phyloP scores from a whole-genome alignment of 1,140 invertebrate genomes.

The Aporrectodea caliginosa region DNA sequence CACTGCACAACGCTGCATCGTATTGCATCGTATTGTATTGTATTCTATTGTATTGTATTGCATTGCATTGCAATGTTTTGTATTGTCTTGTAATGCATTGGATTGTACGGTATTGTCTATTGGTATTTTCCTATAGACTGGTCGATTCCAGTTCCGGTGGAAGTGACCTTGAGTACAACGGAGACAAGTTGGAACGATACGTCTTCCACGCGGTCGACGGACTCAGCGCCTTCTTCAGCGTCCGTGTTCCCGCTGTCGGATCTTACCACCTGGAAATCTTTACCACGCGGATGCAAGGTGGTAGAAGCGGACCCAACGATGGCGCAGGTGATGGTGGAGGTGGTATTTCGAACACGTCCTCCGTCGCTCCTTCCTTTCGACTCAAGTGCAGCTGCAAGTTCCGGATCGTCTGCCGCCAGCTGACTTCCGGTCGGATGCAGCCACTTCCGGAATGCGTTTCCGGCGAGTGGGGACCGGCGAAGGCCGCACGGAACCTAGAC shows the following conservation, averaged over 20 bases:
- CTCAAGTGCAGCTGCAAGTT: constrained; percentile 99
- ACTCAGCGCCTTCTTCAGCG: constrained; percentile 14
- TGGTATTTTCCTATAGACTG: neutral
- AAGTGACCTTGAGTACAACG: constrained; percentile 15
- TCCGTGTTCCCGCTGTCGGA: constrained; percentile 69
- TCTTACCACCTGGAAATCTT: constrained; percentile 95
- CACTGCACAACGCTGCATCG: too few species aligned
- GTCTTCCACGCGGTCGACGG: constrained; percentile 19
- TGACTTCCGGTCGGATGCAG: constrained; percentile 66
- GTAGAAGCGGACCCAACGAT: neutral
- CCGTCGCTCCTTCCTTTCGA: constrained; percentile 67
- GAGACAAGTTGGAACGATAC: constrained; percentile 18
- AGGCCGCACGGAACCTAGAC: constrained; percentile 75
- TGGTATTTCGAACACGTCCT: neutral
- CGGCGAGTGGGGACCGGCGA: constrained; percentile 98
- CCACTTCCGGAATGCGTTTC: constrained; percentile 95
- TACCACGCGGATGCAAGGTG: constrained; percentile 71
- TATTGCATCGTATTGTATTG: too few species aligned
- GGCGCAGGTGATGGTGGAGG: too few species aligned
- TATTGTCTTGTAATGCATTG: too few species aligned
- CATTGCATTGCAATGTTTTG: too few species aligned
- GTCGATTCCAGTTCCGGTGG: neutral
- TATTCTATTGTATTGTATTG: too few species aligned
- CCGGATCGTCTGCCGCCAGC: constrained; percentile 68
- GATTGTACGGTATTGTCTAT: too few species aligned